These are phyloP conservation scores for Drosophila fuyamai DNA, from an alignment of 1,140 invertebrate genomes.

Conservation along the genomic window DNA sequence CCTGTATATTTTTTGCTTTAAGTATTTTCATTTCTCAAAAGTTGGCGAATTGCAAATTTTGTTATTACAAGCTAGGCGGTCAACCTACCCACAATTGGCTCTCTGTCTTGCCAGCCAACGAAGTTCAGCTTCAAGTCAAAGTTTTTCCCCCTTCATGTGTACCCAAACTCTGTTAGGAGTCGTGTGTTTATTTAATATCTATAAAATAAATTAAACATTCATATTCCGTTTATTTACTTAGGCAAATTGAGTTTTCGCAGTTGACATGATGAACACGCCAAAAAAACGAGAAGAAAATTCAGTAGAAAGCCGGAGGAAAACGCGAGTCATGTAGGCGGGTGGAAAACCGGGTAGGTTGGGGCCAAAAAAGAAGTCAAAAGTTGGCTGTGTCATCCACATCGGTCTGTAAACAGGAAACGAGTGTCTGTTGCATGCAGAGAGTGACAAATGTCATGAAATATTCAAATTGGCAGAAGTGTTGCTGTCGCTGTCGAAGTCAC, in stretches of 20 bases:
- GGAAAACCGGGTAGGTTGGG: neutral
- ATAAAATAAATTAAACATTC: constrained; percentile 83
- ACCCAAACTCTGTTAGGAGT: constrained; percentile 31
- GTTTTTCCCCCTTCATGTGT: constrained; percentile 35
- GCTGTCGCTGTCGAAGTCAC: constrained; percentile 29
- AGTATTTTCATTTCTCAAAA: constrained; percentile 25
- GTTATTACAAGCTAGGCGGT: constrained; percentile 47
- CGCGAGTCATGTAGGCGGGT: constrained; percentile 48
- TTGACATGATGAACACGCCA: constrained; percentile 72
- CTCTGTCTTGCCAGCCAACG: constrained; percentile 16
- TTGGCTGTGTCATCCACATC: constrained; percentile 37
- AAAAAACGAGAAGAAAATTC: constrained; percentile 37
- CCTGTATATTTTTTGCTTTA: constrained; percentile 3
- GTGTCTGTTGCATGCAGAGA: constrained; percentile 73
- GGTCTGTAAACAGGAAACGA: constrained; percentile 73
- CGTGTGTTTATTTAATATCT: constrained; percentile 81
- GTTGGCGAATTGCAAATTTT: constrained; percentile 63
- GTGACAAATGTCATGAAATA: constrained; percentile 80
- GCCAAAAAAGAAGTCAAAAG: constrained; percentile 16
- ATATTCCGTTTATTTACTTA: constrained; percentile 83
- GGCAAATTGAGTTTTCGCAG: constrained; percentile 80
- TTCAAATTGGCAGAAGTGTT: constrained; percentile 70
- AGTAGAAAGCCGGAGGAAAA: constrained; percentile 9
- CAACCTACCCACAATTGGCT: constrained; percentile 40
- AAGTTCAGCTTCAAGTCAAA: constrained; percentile 54